Conservation (phyloP, 2,113 vertebrate species). For the Macroglossus sobrinus region DNA sequence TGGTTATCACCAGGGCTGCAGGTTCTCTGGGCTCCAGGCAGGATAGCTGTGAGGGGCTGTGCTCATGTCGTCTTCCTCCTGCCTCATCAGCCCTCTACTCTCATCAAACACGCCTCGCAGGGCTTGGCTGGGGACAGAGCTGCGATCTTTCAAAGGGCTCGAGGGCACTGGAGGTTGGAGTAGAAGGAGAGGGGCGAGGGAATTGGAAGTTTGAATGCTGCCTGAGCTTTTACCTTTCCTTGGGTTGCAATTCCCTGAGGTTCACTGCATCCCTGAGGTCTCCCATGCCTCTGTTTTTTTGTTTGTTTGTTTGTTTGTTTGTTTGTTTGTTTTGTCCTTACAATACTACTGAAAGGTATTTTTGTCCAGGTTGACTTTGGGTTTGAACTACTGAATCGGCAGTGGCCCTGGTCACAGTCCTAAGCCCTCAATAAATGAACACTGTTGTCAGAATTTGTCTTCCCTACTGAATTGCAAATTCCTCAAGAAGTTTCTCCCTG, state of each 20-base stretch:
- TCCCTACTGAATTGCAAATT: background rate
- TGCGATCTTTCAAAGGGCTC: background rate
- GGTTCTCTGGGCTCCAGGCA: background rate
- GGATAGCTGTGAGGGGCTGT: rapidly evolving
- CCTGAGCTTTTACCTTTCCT: background rate
- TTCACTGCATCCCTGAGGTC: background rate
- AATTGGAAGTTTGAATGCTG: background rate
- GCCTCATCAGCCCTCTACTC: background rate
- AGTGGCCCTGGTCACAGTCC: background rate
- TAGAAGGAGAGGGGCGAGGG: background rate
- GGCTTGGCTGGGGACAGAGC: background rate
- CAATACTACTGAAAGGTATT: background rate
- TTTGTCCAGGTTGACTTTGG: background rate
- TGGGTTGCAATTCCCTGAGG: rapidly evolving
- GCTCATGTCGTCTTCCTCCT: rapidly evolving
- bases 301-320: too few species aligned
- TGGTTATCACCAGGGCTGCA: background rate
- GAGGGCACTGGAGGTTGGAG: background rate
- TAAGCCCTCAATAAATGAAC: too few species aligned
- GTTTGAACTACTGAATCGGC: background rate
- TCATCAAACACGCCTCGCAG: background rate
- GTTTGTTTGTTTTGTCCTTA: too few species aligned
- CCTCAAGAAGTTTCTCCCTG: background rate
- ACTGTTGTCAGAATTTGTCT: background rate
- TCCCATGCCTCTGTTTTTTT: background rate